Evolutionary conservation across 1,140 invertebrate species (phyloP).

Genomic region (Prorops nasuta): DNA sequence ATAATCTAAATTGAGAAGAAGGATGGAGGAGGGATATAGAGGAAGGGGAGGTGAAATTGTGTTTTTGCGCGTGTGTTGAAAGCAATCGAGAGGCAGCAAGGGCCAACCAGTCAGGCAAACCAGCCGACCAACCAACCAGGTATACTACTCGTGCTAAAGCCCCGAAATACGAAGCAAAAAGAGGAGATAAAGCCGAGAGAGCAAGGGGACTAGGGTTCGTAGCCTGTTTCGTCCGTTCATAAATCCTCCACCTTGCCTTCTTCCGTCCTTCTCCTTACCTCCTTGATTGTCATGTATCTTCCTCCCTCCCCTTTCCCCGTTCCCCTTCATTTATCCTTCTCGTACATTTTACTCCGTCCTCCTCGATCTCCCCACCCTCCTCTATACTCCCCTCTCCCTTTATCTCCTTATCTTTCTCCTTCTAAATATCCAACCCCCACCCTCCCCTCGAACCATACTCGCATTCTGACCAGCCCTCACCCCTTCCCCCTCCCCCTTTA

Average conservation of each 20-base stretch:
- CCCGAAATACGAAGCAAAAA: slow-evolving; percentile 30
- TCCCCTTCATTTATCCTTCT: slow-evolving; percentile 13
- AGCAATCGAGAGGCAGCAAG: slow-evolving; percentile 7
- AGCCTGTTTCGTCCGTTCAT: slow-evolving; percentile 49
- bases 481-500: slow-evolving; percentile 5
- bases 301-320: slow-evolving; percentile 9
- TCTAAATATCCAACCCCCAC: too few relatives aligned
- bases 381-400: slow-evolving; percentile 26
- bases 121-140: not conserved
- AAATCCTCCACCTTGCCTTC: slow-evolving; percentile 43
- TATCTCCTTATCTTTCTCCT: slow-evolving; percentile 1
- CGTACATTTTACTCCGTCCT: too few relatives aligned
- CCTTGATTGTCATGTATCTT: not conserved
- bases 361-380: slow-evolving; percentile 30
- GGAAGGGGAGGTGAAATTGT: slow-evolving; percentile 22
- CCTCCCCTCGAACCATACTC: not conserved
- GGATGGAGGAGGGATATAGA: not conserved
- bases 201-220: slow-evolving; percentile 29
- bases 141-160: slow-evolving; percentile 23
- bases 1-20: slow-evolving; percentile 15
- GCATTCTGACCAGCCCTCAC: not conserved
- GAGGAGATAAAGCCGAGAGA: slow-evolving; percentile 24
- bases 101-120: slow-evolving; percentile 17
- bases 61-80: slow-evolving; percentile 22
- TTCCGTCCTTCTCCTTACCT: slow-evolving; percentile 14